Evolutionary conservation across 2,113 vertebrate species (phyloP).

Genomic region (Oostethus manadensis): DNA sequence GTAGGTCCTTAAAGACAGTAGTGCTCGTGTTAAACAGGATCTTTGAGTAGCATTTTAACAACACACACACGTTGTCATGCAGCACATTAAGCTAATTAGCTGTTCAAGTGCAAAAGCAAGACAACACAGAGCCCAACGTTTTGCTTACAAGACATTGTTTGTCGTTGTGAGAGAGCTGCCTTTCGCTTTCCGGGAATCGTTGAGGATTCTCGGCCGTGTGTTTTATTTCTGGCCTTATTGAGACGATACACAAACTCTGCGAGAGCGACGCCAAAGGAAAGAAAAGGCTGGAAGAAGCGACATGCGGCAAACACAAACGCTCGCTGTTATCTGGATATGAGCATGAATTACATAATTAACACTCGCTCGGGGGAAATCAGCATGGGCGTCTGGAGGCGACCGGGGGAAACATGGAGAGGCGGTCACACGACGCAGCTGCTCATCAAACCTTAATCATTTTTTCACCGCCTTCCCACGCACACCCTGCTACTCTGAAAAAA

Average conservation of each 20-base stretch:
- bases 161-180: too few relatives aligned
- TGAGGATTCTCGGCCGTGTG: too few relatives aligned
- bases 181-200: too few relatives aligned
- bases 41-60: too few relatives aligned
- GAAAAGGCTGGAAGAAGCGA: constrained; percentile 19
- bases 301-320: constrained; percentile 35
- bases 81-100: too few relatives aligned
- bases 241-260: not conserved
- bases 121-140: too few relatives aligned
- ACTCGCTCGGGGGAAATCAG: constrained; percentile 62
- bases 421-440: constrained; percentile 36
- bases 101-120: too few relatives aligned
- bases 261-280: not conserved
- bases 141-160: too few relatives aligned
- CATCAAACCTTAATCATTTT: constrained; percentile 36
- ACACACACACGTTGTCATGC: too few relatives aligned
- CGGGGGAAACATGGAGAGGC: not conserved
- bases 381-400: constrained; percentile 40
- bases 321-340: constrained; percentile 35
- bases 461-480: not conserved
- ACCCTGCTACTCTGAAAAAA: not conserved
- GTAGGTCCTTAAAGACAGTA: too few relatives aligned
- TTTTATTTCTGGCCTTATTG: too few relatives aligned
- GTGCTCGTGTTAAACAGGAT: too few relatives aligned
- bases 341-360: constrained; percentile 57